Evolutionary conservation across 2,113 vertebrate species (phyloP), one percentile per base, ranked within the genome.

Genomic region (Mixornis gularis): DNA sequence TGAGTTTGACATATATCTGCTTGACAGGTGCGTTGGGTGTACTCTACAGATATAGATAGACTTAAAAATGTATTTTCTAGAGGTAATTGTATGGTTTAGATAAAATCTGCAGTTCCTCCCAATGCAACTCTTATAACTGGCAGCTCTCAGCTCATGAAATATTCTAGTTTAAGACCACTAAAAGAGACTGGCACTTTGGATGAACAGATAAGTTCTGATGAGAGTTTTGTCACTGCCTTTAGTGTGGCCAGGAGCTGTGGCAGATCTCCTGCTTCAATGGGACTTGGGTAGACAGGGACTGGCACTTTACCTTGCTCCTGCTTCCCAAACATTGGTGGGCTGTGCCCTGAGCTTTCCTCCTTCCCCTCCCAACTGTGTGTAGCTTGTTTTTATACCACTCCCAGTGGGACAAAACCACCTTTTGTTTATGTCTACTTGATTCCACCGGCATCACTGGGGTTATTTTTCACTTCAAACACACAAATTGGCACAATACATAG

Each of bases 81-180:
- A 92, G 74, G 40, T 89, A 85, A 91, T 82, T 92, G 55, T 82
- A 78, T 59, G 43, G 51, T 76, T 92, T 92, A 77, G 89, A 79
- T 76, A 87, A 55, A 92, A 94, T 73, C 84, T 85, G 59, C 43
- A 34, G 63, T 82, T 91, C 51, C 16, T 91, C 79, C 64, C 43
- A 63, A 66, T 1, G 6, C 70, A 90, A 60, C 70, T 66, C 11
- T 55, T 87, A 8, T 36, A 79, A 55, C 63, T 85, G 64, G 74
- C 84, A 93, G 63, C 66, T 91, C 43, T 79, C 81, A 87, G 58
- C n/a, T 70, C 70, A 44, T 55, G 64, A 77, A 89, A 89, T 70
- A 82, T 46, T 92, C 68, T 64, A 48, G 46, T 59, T 87, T 79
- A 89, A 83, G 84, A 87, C 74, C 79, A 79, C 34, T 93, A 72